phyloP scores from a whole-genome alignment of 1,140 invertebrate species.

The Gryon sp. region DNA sequence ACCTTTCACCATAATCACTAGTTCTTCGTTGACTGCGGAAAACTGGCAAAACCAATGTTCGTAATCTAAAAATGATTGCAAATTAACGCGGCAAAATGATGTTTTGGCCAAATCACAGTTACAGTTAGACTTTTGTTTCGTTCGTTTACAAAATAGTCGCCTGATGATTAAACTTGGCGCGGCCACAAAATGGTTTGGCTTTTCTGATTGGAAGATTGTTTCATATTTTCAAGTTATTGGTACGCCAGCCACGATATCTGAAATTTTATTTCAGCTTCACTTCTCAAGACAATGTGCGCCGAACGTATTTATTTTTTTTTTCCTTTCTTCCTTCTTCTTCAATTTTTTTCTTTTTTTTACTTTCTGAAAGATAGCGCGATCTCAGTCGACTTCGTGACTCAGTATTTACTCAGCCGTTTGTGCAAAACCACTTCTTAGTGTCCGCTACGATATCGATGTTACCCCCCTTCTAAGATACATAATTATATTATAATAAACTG shows the following conservation, averaged over 20 bases:
- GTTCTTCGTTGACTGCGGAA: constrained; percentile 58
- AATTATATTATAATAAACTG: constrained; percentile 81
- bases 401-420: constrained; percentile 77
- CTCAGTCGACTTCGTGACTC: constrained; percentile 75
- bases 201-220: constrained; percentile 14
- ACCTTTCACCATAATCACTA: constrained; percentile 63
- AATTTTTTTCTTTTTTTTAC: too few relatives aligned
- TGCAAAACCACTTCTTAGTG: constrained; percentile 49
- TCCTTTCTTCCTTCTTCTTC: too few relatives aligned
- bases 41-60: constrained; percentile 42
- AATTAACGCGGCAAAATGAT: constrained; percentile 48
- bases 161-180: background rate
- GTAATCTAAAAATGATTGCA: constrained; percentile 15
- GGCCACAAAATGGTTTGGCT: background rate
- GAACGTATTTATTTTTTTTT: constrained; percentile 53
- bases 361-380: constrained; percentile 60
- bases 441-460: constrained; percentile 60
- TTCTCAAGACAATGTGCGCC: constrained; percentile 14
- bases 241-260: constrained; percentile 9
- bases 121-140: too few relatives aligned
- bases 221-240: constrained; percentile 9
- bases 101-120: constrained; percentile 17
- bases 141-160: too few relatives aligned
- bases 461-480: constrained; percentile 74
- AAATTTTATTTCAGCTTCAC: background rate